A percentile compares a stretch with the other conserved stretches of the same genome.
phyloP scores from a whole-genome alignment of 1,140 invertebrate genomes.

The Charaxes varanes region DNA sequence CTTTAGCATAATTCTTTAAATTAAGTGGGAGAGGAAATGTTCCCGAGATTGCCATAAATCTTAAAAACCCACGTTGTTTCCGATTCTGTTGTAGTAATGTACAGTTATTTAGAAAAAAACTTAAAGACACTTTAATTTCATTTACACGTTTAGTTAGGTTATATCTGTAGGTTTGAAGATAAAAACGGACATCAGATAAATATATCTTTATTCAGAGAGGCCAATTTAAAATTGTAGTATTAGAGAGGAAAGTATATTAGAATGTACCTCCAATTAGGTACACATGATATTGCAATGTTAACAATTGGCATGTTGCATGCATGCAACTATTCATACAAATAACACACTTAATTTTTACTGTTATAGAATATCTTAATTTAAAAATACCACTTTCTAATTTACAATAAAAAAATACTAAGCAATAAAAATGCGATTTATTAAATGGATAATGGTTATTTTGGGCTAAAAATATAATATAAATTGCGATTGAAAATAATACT shows the following conservation, averaged over 20 bases:
- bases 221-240: slow-evolving; percentile 50
- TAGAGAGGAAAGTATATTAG: slow-evolving; percentile 20
- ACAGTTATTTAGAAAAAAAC: too few relatives aligned
- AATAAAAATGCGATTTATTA: slow-evolving; percentile 53
- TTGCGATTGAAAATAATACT: not conserved
- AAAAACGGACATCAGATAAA: slow-evolving; percentile 38
- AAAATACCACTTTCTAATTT: slow-evolving; percentile 45
- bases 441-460: slow-evolving; percentile 31
- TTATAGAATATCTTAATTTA: slow-evolving; percentile 39
- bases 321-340: slow-evolving; percentile 30
- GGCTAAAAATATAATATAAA: slow-evolving; percentile 11
- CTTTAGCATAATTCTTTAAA: too few relatives aligned
- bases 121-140: too few relatives aligned
- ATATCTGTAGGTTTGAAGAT: too few relatives aligned
- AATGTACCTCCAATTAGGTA: slow-evolving; percentile 17
- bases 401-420: slow-evolving; percentile 53
- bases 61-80: too few relatives aligned
- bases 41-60: too few relatives aligned
- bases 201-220: slow-evolving; percentile 67
- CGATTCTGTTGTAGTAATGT: too few relatives aligned
- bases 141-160: too few relatives aligned
- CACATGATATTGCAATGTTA: slow-evolving; percentile 38
- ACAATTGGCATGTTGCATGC: slow-evolving; percentile 37
- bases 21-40: too few relatives aligned
- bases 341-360: slow-evolving; percentile 39